Base-by-base conservation (phyloP, 2,797 vertebrate species). In the Pyrocephalus nanus region DNA sequence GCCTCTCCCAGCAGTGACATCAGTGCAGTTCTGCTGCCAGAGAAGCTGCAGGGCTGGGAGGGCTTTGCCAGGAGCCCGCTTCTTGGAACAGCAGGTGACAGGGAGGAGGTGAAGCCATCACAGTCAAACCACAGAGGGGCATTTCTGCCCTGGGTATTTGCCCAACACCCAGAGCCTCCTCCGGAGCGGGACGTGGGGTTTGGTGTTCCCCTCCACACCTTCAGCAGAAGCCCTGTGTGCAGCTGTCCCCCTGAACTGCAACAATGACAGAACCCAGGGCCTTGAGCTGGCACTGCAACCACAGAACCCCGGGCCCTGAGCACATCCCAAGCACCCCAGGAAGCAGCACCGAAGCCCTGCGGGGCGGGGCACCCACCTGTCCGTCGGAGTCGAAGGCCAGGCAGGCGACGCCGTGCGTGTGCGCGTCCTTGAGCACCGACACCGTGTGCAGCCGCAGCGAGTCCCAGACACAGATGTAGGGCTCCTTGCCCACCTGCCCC, bases 401-500 rank as follows among this genome's bases (percentile, higher is more conserved):
- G 93, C 99, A 99, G 89, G 99, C 99, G 13, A 99, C 98, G 29
- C 99, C 99, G 36, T 99, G 99, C 2, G 99, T 99, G 92, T 99
- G 99, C 7, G 98, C 97, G 81, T 99, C 99, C 95, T 99, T 98
- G 92, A 99, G 98, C 95, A 99, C 99, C 96, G 99, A 99, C 34
- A 99, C 98, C 0, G 99, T 99, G 94, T 98, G 99, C 79, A 99
- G 97, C 3, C 97, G 97, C 84, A 99, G 99, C 6, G 99, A 98
- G 96, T 99, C 99, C 99, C 99, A 99, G 93, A 99, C 96, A 72
- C 99, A 99, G 90, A 99, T 98, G 88, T 98, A 99, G 3, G 99
- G 99, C 58, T 99, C 99, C 85, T 99, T 99, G 8, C 99, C 99
- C 86, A 99, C 99, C 97, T 99, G 99, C 78, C 99, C 99, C 1